Conservation (phyloP, 2,797 vertebrate genomes). For the Gorsachius magnificus region DNA sequence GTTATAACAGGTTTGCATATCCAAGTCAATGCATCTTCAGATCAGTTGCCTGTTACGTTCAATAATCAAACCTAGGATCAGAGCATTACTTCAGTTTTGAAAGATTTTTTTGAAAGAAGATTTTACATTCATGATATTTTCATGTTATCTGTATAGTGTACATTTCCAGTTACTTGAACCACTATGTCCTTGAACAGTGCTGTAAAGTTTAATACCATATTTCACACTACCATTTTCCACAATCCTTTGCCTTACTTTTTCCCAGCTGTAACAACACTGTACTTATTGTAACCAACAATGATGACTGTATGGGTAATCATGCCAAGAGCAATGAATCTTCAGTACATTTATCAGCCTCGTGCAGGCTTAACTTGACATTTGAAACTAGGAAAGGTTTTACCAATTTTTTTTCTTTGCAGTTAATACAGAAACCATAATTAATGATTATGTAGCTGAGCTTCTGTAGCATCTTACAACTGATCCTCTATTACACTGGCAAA, state of each 20-base stretch:
- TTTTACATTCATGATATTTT: background rate
- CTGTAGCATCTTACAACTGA: conserved; percentile 68
- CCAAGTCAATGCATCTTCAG: background rate
- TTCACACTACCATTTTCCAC: background rate
- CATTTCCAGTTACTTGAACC: background rate
- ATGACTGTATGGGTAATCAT: background rate
- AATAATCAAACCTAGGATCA: background rate
- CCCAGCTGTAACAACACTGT: background rate
- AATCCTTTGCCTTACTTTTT: background rate
- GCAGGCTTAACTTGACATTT: conserved; percentile 65
- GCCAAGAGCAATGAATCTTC: conserved; percentile 24
- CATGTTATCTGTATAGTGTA: background rate
- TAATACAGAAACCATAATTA: conserved; percentile 72
- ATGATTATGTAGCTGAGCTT: conserved; percentile 70
- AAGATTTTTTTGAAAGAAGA: background rate
- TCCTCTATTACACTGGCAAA: conserved; percentile 73
- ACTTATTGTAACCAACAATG: background rate
- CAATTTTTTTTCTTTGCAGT: conserved; percentile 59
- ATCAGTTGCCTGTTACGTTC: background rate
- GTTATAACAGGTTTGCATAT: background rate
- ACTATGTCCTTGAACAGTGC: background rate
- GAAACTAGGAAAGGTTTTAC: conserved; percentile 56
- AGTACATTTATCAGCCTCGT: conserved; percentile 16
- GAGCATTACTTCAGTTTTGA: background rate
- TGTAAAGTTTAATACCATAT: background rate